Evolutionary conservation across 2,797 vertebrate species (phyloP).

Genomic region (Lepilemur septentrionalis): DNA sequence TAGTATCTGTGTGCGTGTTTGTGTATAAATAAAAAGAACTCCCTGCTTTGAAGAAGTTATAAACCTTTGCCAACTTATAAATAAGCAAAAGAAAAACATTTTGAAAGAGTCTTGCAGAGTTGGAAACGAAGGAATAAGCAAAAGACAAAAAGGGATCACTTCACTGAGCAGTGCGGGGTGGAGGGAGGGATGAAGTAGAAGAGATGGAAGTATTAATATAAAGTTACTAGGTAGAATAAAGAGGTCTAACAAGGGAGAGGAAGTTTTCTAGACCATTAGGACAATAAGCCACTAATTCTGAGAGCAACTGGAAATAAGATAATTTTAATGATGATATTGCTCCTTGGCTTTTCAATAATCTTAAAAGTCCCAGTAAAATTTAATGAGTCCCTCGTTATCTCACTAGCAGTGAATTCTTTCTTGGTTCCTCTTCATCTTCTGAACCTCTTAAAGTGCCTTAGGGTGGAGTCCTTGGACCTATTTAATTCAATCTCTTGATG

Average conservation of each 20-base stretch:
- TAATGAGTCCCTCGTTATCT: not conserved
- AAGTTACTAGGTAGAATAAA: not conserved
- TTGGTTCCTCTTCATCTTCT: not conserved
- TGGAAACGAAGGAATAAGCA: not conserved
- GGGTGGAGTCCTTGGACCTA: not conserved
- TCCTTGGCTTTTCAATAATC: not conserved
- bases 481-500: not conserved
- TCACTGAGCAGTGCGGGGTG: not conserved
- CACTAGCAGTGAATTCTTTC: not conserved
- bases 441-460: not conserved
- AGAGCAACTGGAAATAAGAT: not conserved
- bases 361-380: not conserved
- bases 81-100: not conserved
- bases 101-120: not conserved
- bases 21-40: not conserved
- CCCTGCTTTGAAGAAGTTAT: not conserved
- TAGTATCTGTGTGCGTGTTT: not conserved
- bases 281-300: not conserved
- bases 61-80: not conserved
- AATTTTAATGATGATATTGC: no score
- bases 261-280: not conserved
- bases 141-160: not conserved
- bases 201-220: not conserved
- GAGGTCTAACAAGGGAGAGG: fast-evolving
- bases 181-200: not conserved